Percentiles rank a stretch among this genome's conserved stretches.
Conservation (phyloP, 2,113 vertebrate species). For the Rissa tridactyla region DNA sequence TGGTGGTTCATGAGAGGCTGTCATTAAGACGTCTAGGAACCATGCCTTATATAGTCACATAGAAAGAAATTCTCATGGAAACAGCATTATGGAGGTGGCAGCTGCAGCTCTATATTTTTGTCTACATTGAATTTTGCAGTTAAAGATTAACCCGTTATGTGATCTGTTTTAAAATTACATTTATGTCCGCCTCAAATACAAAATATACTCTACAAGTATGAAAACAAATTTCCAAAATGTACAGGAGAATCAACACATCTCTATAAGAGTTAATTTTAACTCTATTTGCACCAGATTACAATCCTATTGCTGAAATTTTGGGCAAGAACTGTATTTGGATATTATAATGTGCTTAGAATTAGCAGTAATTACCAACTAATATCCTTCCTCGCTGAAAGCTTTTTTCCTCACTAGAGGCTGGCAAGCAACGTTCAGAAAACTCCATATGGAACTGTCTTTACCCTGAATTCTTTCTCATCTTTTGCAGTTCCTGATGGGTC, state of each 20-base stretch:
- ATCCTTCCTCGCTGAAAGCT: not conserved
- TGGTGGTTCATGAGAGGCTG: not conserved
- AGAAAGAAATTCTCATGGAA: conserved; percentile 63
- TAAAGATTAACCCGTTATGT: conserved; percentile 30
- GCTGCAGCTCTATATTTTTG: conserved; percentile 45
- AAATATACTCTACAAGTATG: not conserved
- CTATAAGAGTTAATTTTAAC: not conserved
- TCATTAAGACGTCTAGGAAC: conserved; percentile 38
- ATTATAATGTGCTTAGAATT: not conserved
- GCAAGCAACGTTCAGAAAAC: not conserved
- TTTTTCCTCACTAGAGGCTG: not conserved
- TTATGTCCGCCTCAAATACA: not conserved
- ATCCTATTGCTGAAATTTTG: not conserved
- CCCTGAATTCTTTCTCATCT: not conserved
- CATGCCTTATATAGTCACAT: conserved; percentile 45
- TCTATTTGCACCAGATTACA: not conserved
- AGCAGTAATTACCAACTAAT: not conserved
- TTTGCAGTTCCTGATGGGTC: not conserved
- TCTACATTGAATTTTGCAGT: conserved; percentile 30
- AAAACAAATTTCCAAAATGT: not conserved
- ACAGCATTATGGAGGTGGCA: conserved; percentile 55
- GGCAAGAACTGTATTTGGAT: not conserved
- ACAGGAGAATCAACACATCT: not conserved
- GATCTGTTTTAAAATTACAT: not conserved
- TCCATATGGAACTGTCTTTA: not conserved